Evolutionary conservation across 2,113 vertebrate genomes (phyloP), one percentile per base, ranked within the genome.

Genomic region (Poecilia latipinna): DNA sequence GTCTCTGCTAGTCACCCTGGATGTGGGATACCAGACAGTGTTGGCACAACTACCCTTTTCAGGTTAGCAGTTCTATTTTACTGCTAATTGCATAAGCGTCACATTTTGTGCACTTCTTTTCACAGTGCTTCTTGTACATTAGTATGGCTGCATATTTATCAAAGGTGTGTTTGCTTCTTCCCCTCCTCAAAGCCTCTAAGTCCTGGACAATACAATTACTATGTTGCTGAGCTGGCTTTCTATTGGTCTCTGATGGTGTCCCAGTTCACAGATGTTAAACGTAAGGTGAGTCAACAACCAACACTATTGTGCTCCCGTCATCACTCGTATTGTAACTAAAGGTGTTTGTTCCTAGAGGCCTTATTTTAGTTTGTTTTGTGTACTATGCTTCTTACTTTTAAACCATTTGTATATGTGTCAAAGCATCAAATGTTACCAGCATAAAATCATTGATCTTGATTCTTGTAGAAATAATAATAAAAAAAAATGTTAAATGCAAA

Each of bases 191-290:
- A 98, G 97, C 93, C 95, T 64, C 89, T 96, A 82, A 94, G 93
- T 77, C 88, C 95, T 65, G 95, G 95, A 66, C 93, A 97, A 88
- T 96, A 96, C 93, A 96, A 94, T 88, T 96, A 98, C 94, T 98
- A 98, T 80, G 84, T 97, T 32, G 92, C 96, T 67, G 95, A 98
- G 90, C 91, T 98, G 81, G 95, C 97, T 2, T 98, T 96, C 93
- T 98, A 97, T 88, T 98, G 95, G 95, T 97, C 97, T 70, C 92
- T 98, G 93, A 96, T 97, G 96, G 94, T 98, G 90, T 97, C 97
- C 83, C 97, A 98, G 92, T 98, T 98, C 90, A 96, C 90, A 73
- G 97, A 98, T 28, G 94, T 98, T 90, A 96, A 94, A 94, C 95
- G 97, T 82, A 98, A 98, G 97, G 97, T 98, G 95, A 96, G 96